Base-by-base conservation (phyloP, 1,140 invertebrate genomes). In the Leptinotarsa undecemlineata region DNA sequence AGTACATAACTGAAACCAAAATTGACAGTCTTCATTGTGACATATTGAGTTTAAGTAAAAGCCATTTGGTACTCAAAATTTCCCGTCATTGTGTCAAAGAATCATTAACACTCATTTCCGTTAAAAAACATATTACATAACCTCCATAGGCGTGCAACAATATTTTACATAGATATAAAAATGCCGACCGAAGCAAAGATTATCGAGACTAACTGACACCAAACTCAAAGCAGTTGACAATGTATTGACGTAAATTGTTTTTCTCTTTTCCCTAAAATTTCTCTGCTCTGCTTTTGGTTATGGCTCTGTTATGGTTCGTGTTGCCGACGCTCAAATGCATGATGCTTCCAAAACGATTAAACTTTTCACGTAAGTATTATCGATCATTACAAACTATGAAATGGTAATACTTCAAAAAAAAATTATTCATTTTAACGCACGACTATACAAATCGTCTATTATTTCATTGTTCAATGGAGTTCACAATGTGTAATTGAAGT, bases 301-400 rank as follows among this genome's bases (percentile, higher is more conserved):
- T 90, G 90, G 86, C 86, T 87, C 84, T 87, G 85, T 85, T 77
- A 90, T 90, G 90, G 90, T 90, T 91, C 88, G 89, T 90, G 90
- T 89, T 90, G 87, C 90, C 89, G 89, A 88, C 88, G 89, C 89
- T 89, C 88, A 89, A 89, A 80, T 91, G 90, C 90, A 91, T 91
- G 90, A 89, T 86, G 90, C 90, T 91, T 90, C 90, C 89, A 90
- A 80, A 89, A 88, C 81, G 83, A 84, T 81, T 80, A 82, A 83
- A 83, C 75, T 79, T 87, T 89, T 89, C 92, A 88, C 91, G 95
- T 90, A 96, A 95, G 91, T 91, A 91, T 89, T 87, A 57, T 57
- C 17, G 51, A 57, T 57, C 17, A 57, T 57, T 57, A 57, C 51
- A 57, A 17, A 57, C 15, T 17, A 17, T 57, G 17, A 57, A 57